phyloP scores from a whole-genome alignment of 2,113 vertebrate genomes.

The Aepyceros melampus region DNA sequence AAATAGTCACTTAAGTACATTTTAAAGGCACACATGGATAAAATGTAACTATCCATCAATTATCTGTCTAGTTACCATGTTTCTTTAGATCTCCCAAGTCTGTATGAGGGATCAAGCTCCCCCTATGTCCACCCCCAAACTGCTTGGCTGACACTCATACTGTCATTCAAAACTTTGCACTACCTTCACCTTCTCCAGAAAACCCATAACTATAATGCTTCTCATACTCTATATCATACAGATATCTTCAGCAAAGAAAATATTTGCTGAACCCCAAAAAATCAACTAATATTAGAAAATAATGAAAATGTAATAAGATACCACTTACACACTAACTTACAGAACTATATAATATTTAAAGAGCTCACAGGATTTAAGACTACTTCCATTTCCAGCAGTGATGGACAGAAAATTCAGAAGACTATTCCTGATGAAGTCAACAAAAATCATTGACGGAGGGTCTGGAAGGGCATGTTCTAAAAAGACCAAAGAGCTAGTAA shows the following conservation, averaged over 20 bases:
- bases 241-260: too few relatives aligned
- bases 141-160: not conserved
- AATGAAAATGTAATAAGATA: not conserved
- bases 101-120: not conserved
- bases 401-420: not conserved
- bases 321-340: not conserved
- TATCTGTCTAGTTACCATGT: not conserved
- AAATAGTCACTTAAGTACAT: not conserved
- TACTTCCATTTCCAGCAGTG: not conserved
- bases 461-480: not conserved
- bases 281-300: not conserved
- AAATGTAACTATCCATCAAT: not conserved
- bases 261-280: not conserved
- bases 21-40: not conserved
- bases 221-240: not conserved
- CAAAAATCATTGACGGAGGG: not conserved
- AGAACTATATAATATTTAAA: not conserved
- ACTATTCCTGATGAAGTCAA: too few relatives aligned
- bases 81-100: not conserved
- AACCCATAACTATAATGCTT: not conserved
- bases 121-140: not conserved
- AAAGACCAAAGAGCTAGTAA: not conserved
- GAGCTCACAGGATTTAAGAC: not conserved
- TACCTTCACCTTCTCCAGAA: not conserved
- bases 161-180: not conserved